phyloP scores from a whole-genome alignment of 1,140 invertebrate species.

The Drosophila biarmipes region DNA sequence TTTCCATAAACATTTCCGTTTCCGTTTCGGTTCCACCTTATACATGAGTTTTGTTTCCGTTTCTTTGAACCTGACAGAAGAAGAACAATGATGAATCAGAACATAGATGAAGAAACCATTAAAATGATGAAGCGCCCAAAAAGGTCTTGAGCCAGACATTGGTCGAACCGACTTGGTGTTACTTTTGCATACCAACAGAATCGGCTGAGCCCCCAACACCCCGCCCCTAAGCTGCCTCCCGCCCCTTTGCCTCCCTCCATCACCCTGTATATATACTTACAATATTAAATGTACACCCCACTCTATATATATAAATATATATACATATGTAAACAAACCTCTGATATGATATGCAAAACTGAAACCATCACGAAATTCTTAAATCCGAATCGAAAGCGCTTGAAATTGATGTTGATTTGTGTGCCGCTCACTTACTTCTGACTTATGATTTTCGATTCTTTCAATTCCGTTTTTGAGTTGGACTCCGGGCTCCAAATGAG shows the following conservation, averaged over 20 bases:
- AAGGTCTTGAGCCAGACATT: constrained; percentile 11
- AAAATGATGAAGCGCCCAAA: constrained; percentile 19
- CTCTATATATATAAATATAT: constrained; percentile 28
- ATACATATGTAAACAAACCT: constrained; percentile 28
- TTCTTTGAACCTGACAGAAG: constrained; percentile 7
- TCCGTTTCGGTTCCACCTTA: constrained; percentile 26
- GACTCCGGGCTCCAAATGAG: constrained; percentile 1
- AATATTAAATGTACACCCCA: constrained; percentile 4
- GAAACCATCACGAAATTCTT: constrained; percentile 60
- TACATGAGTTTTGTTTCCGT: constrained; percentile 14
- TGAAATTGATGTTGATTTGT: constrained; percentile 47
- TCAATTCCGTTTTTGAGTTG: constrained; percentile 40
- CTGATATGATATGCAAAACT: constrained; percentile 69
- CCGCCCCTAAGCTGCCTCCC: background rate
- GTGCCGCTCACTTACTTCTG: constrained; percentile 35
- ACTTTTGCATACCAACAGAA: constrained; percentile 46
- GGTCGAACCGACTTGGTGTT: constrained; percentile 33
- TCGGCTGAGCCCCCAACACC: background rate
- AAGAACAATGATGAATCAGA: constrained; percentile 19
- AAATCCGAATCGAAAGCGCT: constrained; percentile 38
- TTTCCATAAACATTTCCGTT: constrained; percentile 34
- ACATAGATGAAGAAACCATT: constrained; percentile 16
- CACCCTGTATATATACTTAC: constrained; percentile 41
- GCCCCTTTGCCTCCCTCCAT: background rate
- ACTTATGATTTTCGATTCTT: constrained; percentile 44